Conservation (phyloP, 37 sponge, comb jelly and placozoan species). For the Crambe crambe region DNA sequence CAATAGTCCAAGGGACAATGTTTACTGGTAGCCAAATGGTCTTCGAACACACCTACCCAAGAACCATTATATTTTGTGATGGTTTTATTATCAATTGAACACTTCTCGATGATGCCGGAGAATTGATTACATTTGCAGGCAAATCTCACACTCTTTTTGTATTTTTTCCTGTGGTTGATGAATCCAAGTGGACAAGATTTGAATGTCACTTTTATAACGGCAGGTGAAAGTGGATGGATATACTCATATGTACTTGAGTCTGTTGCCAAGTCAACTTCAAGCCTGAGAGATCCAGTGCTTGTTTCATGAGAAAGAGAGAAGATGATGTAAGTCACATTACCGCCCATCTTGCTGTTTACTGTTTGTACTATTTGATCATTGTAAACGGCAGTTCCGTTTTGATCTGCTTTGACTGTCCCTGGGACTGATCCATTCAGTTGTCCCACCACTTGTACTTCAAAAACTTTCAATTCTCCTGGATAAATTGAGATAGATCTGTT, state of each 20-base stretch:
- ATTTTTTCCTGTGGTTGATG: neutral
- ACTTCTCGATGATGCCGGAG: neutral
- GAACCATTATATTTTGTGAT: neutral
- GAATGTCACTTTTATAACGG: neutral
- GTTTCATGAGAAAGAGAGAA: no score
- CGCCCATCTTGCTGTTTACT: no score
- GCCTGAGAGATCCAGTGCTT: no score
- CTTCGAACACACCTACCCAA: neutral
- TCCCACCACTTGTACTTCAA: conserved; percentile 3
- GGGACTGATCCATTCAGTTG: conserved; percentile 25
- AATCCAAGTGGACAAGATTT: neutral
- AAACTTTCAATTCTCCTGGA: conserved; percentile 15
- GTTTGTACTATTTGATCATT: neutral
- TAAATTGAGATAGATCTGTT: neutral
- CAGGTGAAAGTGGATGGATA: no score
- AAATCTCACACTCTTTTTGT: neutral
- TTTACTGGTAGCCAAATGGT: neutral
- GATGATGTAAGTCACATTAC: no score
- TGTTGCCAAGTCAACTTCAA: no score
- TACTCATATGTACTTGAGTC: no score
- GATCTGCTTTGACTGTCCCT: neutral
- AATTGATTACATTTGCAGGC: neutral
- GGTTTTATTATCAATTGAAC: no score
- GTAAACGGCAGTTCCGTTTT: neutral
- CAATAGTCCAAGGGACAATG: conserved; percentile 35